Evolutionary conservation across 2,888 invertebrate genomes (phyloP), one percentile per base, ranked within the genome.

Genomic region (Ceraclea dissimilis): DNA sequence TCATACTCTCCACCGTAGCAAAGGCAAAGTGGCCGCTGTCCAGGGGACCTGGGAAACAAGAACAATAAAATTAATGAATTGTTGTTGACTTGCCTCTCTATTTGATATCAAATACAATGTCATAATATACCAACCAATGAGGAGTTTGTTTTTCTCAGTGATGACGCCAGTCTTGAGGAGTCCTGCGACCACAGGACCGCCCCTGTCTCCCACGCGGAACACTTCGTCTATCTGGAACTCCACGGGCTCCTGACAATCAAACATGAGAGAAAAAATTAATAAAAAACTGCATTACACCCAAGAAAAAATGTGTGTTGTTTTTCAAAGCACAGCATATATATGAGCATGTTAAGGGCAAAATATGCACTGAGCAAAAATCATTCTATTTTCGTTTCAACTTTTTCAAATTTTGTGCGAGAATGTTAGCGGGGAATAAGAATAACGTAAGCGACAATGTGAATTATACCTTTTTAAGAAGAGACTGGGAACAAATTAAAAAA

Each of bases 181-280:
- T 0, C 94, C 94, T 1, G 93, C 93, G 0, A 93, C 83, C 21
- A 94, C 89, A 8, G 89, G 88, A 0, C 90, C 90, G 0, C 85
- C 80, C 0, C 87, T 81, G 63, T 89, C 90, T 0, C 87, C 87
- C 16, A 92, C 90, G 67, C 87, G 84, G 71, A 93, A 93, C 11
- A 90, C 91, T 74, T 96, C 96, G 69, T 98, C 97, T 46, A 98
- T 89, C 78, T 96, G 92, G 70, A 95, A 95, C 67, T 89, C 88
- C 62, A 86, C 83, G 0, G 82, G 76, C 64, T 89, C 86, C 83
- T 85, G 67, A 56, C n/a, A n/a, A n/a, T n/a, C n/a, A n/a, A n/a
- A n/a, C n/a, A n/a, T n/a, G 66, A 10, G 13, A 10, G 8, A 33
- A 33, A 33, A 8, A 33, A 33, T 8, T 10, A 8, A 10, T 13